Evolutionary conservation across 1,140 invertebrate genomes (phyloP).

Genomic region (Pseudomyrmex pallidus): DNA sequence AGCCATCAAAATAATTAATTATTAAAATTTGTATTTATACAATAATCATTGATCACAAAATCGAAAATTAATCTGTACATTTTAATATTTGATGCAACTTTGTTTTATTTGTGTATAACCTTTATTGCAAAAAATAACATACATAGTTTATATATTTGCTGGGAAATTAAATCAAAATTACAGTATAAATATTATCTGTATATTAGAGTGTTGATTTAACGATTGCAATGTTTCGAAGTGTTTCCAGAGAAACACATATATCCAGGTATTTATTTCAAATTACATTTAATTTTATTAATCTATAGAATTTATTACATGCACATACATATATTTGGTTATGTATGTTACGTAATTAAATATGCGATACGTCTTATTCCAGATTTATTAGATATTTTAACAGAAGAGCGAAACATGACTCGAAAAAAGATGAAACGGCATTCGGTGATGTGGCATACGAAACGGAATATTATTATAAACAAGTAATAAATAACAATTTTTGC

Average conservation of each 20-base stretch:
- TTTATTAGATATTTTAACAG: slow-evolving; percentile 39
- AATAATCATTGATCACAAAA: too few relatives aligned
- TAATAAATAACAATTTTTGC: slow-evolving; percentile 18
- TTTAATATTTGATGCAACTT: slow-evolving; percentile 17
- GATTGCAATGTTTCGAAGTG: slow-evolving; percentile 46
- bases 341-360: not conserved
- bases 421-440: slow-evolving; percentile 1
- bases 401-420: slow-evolving; percentile 48
- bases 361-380: not conserved
- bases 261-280: slow-evolving; percentile 16
- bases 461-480: slow-evolving; percentile 75
- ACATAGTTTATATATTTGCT: not conserved
- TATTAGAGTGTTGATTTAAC: not conserved
- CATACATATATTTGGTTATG: slow-evolving; percentile 3
- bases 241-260: not conserved
- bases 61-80: too few relatives aligned
- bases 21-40: too few relatives aligned
- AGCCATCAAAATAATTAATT: too few relatives aligned
- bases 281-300: not conserved
- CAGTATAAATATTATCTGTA: not conserved
- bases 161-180: slow-evolving; percentile 9
- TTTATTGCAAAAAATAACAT: not conserved
- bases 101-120: slow-evolving; percentile 23
- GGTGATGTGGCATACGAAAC: slow-evolving; percentile 67
- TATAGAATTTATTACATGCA: not conserved